These are phyloP conservation scores for Sparidentex hasta DNA, from an alignment of 2,797 vertebrate species.

Conservation along the genomic window DNA sequence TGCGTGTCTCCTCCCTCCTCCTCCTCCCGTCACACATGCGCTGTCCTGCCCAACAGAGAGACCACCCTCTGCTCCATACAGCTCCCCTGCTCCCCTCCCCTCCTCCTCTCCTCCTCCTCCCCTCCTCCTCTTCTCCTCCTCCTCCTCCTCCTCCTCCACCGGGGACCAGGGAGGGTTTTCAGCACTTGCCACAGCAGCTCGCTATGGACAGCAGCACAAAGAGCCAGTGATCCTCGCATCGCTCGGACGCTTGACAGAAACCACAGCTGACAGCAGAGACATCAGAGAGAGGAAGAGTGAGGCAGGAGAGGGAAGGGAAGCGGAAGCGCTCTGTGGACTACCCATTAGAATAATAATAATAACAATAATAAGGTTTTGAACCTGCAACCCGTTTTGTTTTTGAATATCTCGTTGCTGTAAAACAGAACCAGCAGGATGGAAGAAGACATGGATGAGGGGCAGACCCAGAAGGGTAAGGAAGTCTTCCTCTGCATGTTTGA, in stretches of 20 bases:
- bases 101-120: not conserved
- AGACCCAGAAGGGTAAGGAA: constrained; percentile 96
- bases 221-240: constrained; percentile 92
- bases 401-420: constrained; percentile 58
- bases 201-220: constrained; percentile 92
- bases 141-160: constrained; percentile 40
- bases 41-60: constrained; percentile 67
- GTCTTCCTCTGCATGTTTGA: constrained; percentile 21
- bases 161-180: constrained; percentile 81
- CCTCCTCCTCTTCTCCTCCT: constrained; percentile 18
- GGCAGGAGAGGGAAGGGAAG: constrained; percentile 45
- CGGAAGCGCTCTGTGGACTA: constrained; percentile 71
- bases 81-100: constrained; percentile 30
- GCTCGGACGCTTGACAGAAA: constrained; percentile 94
- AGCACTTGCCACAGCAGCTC: constrained; percentile 89
- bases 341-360: constrained; percentile 43
- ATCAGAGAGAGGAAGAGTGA: constrained; percentile 53
- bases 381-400: constrained; percentile 67
- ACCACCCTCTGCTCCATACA: constrained; percentile 73
- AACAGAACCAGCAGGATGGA: constrained; percentile 91
- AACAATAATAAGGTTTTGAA: constrained; percentile 70
- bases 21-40: constrained; percentile 66
- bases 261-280: constrained; percentile 89
- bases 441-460: constrained; percentile 99
- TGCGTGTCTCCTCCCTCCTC: constrained; percentile 38